Conservation (phyloP, 2,113 vertebrate species). For the Neodontobutis hainanensis region DNA sequence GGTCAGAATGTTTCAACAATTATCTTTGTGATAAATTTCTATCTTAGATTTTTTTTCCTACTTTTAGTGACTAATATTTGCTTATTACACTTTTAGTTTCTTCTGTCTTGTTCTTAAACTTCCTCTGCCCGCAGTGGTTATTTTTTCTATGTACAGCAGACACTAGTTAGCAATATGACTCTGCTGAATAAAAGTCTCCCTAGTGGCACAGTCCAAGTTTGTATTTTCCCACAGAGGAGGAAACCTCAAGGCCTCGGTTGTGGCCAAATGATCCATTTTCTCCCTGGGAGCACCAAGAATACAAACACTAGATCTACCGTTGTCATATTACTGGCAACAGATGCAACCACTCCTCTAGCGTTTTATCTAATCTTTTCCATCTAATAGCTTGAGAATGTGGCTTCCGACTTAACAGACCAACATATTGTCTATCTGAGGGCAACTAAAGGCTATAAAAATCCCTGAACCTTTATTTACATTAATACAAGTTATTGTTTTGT, state of each 20-base stretch:
- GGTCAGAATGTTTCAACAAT: no score
- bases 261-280: slow-evolving; percentile 46
- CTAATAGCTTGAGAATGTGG: slow-evolving; percentile 15
- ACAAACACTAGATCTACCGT: slow-evolving; percentile 35
- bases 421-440: slow-evolving; percentile 8
- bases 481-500: not conserved
- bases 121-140: no score
- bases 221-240: slow-evolving; percentile 27
- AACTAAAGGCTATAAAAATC: not conserved
- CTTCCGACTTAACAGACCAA: slow-evolving; percentile 4
- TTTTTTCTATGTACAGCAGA: not conserved
- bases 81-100: no score
- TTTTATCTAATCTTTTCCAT: slow-evolving; percentile 26
- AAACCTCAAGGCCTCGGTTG: slow-evolving; percentile 37
- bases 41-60: no score
- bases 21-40: no score
- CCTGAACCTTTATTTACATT: slow-evolving; percentile 7
- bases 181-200: slow-evolving; percentile 26
- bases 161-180: slow-evolving; percentile 10
- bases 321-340: slow-evolving; percentile 45
- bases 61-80: no score
- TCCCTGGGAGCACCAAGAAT: slow-evolving; percentile 27
- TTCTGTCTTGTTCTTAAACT: no score
- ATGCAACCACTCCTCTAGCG: slow-evolving; percentile 4
- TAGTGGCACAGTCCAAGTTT: slow-evolving; percentile 18